Evolutionary conservation across 2,888 invertebrate genomes (phyloP).

Genomic region (Andrena chrysosceles): DNA sequence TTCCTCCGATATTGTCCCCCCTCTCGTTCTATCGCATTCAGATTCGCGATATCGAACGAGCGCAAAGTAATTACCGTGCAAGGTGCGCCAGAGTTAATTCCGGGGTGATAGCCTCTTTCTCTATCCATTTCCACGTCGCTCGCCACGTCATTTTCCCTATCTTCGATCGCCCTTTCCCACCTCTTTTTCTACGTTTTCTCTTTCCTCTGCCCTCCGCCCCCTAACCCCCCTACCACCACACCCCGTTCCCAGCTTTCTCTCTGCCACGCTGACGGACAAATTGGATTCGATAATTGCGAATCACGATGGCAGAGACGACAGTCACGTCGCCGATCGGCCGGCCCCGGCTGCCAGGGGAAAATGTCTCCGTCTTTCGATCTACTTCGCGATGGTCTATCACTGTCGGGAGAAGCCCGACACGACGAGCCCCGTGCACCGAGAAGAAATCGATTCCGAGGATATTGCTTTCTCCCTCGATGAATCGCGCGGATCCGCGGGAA

Average conservation of each 20-base stretch:
- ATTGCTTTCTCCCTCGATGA: constrained; percentile 60
- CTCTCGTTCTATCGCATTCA: not conserved
- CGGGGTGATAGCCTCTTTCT: constrained; percentile 45
- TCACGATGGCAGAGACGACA: constrained; percentile 66
- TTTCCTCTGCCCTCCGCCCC: not conserved
- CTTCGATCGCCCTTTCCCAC: constrained; percentile 36
- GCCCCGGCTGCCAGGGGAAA: constrained; percentile 49
- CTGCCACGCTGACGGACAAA: constrained; percentile 68
- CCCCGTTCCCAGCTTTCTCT: not conserved
- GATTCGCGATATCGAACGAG: constrained; percentile 61
- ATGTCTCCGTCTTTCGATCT: constrained; percentile 57
- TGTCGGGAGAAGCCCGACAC: constrained; percentile 50
- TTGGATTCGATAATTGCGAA: constrained; percentile 76
- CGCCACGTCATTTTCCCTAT: constrained; percentile 60
- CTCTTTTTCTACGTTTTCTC: constrained; percentile 36
- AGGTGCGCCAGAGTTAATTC: constrained; percentile 65
- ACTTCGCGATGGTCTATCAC: constrained; percentile 64
- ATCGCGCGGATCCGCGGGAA: constrained; percentile 40
- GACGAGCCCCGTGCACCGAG: constrained; percentile 33
- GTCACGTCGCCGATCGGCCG: constrained; percentile 68
- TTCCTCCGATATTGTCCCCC: not conserved
- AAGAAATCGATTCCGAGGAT: constrained; percentile 68
- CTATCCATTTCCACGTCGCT: constrained; percentile 57
- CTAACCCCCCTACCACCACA: not conserved
- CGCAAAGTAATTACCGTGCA: constrained; percentile 64